These are phyloP conservation scores for Myoxocephalus aenaeus DNA, from an alignment of 2,797 vertebrate species.

Conservation along the genomic window DNA sequence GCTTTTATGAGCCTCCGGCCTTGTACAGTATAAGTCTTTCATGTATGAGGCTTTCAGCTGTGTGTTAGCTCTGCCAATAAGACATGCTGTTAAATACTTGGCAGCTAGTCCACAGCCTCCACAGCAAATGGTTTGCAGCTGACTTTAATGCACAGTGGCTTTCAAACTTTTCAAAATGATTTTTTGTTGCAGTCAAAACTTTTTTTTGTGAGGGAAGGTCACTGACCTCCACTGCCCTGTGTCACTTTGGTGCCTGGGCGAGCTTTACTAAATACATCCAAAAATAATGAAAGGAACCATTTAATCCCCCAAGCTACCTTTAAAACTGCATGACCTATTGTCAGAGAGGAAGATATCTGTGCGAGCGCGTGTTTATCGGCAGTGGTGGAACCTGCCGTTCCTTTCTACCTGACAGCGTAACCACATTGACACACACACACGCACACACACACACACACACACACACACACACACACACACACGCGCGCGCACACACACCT, in stretches of 20 bases:
- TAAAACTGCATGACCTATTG: conserved; percentile 14
- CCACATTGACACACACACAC: background rate
- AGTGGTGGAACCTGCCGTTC: conserved; percentile 36
- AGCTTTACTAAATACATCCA: conserved; percentile 15
- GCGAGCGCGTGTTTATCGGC: conserved; percentile 26
- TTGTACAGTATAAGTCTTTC: conserved; percentile 69
- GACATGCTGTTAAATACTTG: conserved; percentile 76
- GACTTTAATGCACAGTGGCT: conserved; percentile 66
- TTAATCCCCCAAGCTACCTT: conserved; percentile 9
- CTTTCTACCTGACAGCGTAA: conserved; percentile 39
- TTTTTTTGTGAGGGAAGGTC: conserved; percentile 49
- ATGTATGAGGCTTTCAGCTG: conserved; percentile 76
- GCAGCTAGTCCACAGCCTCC: conserved; percentile 68
- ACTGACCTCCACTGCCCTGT: conserved; percentile 39
- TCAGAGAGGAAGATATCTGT: conserved; percentile 20
- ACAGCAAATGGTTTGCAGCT: conserved; percentile 77
- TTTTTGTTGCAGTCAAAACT: conserved; percentile 60
- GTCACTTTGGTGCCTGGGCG: background rate
- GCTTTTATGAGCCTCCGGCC: conserved; percentile 67
- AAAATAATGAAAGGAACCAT: conserved; percentile 26
- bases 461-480: conserved; percentile 6
- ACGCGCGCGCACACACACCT: conserved; percentile 19
- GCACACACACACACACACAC: conserved; percentile 3
- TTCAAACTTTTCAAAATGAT: conserved; percentile 63
- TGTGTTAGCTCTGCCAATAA: conserved; percentile 71